Evolutionary conservation across 2,888 invertebrate species (phyloP).

Genomic region (Aradus depressus): DNA sequence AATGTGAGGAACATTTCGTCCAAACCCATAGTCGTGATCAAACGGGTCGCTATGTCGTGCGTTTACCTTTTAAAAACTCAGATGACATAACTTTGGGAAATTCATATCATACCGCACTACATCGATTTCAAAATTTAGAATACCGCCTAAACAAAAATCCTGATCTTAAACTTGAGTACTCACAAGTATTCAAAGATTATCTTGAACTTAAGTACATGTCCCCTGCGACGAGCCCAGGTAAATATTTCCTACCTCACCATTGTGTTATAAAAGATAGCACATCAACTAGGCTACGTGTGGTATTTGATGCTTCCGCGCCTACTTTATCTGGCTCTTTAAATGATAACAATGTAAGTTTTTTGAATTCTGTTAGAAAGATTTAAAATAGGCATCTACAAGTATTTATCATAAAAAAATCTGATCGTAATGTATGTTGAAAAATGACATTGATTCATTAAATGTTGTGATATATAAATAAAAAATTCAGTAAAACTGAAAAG

Average conservation of each 20-base stretch:
- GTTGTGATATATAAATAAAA: no score
- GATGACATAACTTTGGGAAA: not conserved
- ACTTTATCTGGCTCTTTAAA: constrained; percentile 4
- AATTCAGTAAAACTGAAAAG: no score
- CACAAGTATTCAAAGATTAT: not conserved
- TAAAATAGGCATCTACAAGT: no score
- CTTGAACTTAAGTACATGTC: not conserved
- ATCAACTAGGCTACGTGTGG: not conserved
- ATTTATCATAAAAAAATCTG: no score
- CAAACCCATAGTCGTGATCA: constrained; percentile 1
- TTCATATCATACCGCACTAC: not conserved
- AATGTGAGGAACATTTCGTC: not conserved
- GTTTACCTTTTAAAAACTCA: constrained; percentile 7
- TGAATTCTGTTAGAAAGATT: no score
- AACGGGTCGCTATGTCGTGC: constrained; percentile 1
- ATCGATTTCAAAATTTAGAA: not conserved
- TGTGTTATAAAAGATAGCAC: constrained; percentile 2
- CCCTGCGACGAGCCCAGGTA: not conserved
- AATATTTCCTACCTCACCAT: constrained; percentile 11
- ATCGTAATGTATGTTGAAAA: no score
- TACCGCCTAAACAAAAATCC: not conserved
- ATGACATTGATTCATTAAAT: no score
- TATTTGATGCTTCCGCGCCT: constrained; percentile 4
- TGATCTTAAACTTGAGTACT: not conserved
- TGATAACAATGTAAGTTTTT: not conserved